These are phyloP conservation scores for Passer montanus DNA, from an alignment of 2,113 vertebrate genomes.

Conservation along the genomic window DNA sequence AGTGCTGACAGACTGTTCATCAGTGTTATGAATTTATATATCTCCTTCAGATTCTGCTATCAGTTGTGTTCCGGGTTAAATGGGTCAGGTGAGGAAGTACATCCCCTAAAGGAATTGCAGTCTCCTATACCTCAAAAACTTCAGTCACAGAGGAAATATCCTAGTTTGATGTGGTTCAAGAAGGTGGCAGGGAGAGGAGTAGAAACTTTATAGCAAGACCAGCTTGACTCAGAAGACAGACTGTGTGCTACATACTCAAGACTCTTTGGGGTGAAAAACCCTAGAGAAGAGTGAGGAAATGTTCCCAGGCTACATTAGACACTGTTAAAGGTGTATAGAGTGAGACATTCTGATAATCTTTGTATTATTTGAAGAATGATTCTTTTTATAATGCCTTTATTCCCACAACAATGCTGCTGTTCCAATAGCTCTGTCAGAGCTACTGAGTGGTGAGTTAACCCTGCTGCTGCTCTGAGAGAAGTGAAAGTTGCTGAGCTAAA, in stretches of 20 bases:
- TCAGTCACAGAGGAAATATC: not conserved
- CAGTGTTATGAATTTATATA: not conserved
- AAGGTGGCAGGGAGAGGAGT: not conserved
- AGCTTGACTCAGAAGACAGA: not conserved
- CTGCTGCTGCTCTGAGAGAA: not conserved
- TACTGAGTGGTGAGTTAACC: slow-evolving; percentile 1
- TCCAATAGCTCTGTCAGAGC: slow-evolving; percentile 18
- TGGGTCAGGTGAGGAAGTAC: not conserved
- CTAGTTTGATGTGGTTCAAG: not conserved
- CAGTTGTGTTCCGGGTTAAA: not conserved
- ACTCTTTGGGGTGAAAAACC: not conserved
- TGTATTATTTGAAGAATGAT: not conserved
- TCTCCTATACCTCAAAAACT: not conserved
- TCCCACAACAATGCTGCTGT: not conserved
- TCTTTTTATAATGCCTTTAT: slow-evolving; percentile 15
- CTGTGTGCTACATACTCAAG: not conserved
- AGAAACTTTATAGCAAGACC: not conserved
- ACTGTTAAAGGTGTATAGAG: not conserved
- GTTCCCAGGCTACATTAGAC: not conserved
- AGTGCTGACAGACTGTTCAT: not conserved
- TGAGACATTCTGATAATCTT: not conserved
- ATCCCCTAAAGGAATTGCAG: not conserved
- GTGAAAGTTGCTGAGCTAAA: not conserved
- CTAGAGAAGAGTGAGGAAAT: not conserved
- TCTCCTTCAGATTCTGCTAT: not conserved